These are phyloP conservation scores for Carassius auratus DNA, from an alignment of 2,113 vertebrate species.

Conservation along the genomic window DNA sequence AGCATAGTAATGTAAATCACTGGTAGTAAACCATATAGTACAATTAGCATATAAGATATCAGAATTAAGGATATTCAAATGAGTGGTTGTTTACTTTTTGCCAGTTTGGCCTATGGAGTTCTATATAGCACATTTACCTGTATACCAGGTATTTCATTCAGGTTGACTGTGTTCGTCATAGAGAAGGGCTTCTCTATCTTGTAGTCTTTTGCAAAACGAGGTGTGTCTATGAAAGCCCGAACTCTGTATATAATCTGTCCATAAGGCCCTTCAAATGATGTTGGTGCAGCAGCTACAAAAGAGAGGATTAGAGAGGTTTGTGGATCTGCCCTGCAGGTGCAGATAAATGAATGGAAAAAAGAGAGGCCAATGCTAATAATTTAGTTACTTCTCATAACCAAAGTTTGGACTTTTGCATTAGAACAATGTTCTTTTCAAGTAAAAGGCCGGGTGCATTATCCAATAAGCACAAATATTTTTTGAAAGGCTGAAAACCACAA, in stretches of 20 bases:
- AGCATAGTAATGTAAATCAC: neutral
- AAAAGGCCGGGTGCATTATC: neutral
- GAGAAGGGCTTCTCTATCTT: slow-evolving; percentile 84
- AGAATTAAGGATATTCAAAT: neutral
- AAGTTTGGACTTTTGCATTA: neutral
- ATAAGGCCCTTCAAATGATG: slow-evolving; percentile 93
- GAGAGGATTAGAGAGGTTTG: neutral
- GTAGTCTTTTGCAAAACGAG: slow-evolving; percentile 91
- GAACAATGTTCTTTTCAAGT: neutral
- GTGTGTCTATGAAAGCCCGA: slow-evolving; percentile 87
- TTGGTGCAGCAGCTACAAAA: slow-evolving; percentile 82
- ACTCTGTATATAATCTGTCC: slow-evolving; percentile 88
- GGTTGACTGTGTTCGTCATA: slow-evolving; percentile 84
- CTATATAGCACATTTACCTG: slow-evolving; percentile 76
- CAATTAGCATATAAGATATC: neutral
- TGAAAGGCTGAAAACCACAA: neutral
- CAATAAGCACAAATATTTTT: neutral
- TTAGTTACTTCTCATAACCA: neutral
- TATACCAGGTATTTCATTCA: slow-evolving; percentile 90
- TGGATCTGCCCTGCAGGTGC: neutral
- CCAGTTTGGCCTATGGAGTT: neutral
- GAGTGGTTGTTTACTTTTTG: neutral
- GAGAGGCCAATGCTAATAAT: neutral
- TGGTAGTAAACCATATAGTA: neutral
- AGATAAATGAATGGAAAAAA: neutral